A percentile compares a stretch with the other conserved stretches of the same genome.
Conservation (phyloP, 2,888 invertebrate species). For the Vannuccia rotundouncinata region DNA sequence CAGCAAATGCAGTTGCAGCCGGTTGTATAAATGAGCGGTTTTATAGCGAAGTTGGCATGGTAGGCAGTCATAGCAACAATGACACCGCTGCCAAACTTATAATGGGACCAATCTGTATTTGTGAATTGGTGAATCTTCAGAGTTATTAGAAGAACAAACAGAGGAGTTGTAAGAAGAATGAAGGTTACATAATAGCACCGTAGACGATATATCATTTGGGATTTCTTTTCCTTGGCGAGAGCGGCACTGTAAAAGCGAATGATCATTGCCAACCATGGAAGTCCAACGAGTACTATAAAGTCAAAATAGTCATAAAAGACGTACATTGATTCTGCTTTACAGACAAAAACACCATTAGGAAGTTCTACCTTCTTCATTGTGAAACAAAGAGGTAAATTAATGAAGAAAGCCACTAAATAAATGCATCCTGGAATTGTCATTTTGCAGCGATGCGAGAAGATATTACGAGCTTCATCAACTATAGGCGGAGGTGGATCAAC, state of each 20-base stretch:
- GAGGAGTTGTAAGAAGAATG: constrained; percentile 18
- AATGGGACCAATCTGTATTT: not conserved
- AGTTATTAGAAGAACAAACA: constrained; percentile 27
- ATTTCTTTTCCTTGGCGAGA: constrained; percentile 27
- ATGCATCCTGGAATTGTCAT: constrained; percentile 16
- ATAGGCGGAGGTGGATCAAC: not conserved
- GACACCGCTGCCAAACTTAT: constrained; percentile 28
- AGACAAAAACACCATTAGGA: not conserved
- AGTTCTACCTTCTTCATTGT: not conserved
- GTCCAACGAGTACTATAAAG: constrained; percentile 3
- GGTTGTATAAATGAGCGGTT: constrained; percentile 30
- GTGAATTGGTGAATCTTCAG: not conserved
- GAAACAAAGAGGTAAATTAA: constrained; percentile 1
- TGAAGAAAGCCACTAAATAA: constrained; percentile 29
- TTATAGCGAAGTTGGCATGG: constrained; percentile 25
- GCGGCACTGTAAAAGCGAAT: constrained; percentile 27
- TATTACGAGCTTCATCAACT: constrained; percentile 2
- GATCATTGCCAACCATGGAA: constrained; percentile 25
- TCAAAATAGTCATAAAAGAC: constrained; percentile 28
- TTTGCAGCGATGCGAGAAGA: constrained; percentile 20
- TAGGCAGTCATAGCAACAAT: constrained; percentile 31
- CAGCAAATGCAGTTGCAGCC: constrained; percentile 35
- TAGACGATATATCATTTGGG: constrained; percentile 33
- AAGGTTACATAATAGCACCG: constrained; percentile 34
- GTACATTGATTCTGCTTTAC: not conserved